phyloP scores from a whole-genome alignment of 2,113 vertebrate genomes.

The Microcebus jonahi region DNA sequence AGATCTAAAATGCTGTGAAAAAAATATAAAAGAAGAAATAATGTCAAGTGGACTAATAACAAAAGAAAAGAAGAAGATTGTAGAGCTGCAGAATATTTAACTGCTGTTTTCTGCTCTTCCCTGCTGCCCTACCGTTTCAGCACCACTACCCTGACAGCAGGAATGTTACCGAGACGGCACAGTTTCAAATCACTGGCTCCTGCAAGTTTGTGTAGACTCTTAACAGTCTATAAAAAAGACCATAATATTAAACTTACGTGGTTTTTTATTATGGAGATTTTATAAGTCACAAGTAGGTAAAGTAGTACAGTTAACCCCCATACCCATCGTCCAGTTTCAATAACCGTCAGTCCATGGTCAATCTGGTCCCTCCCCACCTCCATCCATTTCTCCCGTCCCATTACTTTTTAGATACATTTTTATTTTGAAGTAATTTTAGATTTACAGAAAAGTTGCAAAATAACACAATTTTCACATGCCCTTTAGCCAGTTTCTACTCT shows the following conservation, averaged over 20 bases:
- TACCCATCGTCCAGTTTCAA: neutral
- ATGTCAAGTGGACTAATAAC: neutral
- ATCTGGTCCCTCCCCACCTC: neutral
- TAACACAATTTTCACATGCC: neutral
- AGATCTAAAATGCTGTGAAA: neutral
- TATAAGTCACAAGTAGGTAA: neutral
- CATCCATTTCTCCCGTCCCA: neutral
- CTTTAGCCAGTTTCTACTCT: neutral
- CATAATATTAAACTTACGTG: neutral
- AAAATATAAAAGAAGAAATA: neutral
- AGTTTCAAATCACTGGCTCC: neutral
- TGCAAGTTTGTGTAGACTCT: neutral
- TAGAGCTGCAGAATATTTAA: neutral
- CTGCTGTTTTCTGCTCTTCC: neutral
- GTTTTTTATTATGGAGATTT: neutral
- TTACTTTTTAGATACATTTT: neutral
- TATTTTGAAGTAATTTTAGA: neutral
- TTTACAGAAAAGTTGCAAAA: neutral
- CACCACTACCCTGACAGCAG: too few relatives aligned
- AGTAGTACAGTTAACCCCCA: neutral
- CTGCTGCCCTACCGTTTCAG: neutral
- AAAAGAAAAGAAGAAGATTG: neutral
- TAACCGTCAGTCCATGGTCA: neutral
- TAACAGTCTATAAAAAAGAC: neutral
- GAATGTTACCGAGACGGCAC: neutral